Evolutionary conservation across 2,113 vertebrate genomes (phyloP).

Genomic region (Pachycephala philippinensis): DNA sequence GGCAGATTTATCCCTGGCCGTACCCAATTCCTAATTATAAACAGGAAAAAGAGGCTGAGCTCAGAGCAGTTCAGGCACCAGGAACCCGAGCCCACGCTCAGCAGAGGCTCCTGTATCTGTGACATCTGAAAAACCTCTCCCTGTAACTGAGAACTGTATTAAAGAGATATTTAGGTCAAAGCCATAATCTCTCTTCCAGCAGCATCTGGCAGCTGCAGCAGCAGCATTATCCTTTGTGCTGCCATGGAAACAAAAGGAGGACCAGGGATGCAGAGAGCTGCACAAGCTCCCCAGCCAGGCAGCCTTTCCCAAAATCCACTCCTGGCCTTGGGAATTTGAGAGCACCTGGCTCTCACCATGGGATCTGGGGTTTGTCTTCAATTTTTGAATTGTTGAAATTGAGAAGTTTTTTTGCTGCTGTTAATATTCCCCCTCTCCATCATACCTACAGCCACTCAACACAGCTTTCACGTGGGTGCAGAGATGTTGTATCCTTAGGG

Average conservation of each 20-base stretch:
- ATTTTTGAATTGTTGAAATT: not conserved
- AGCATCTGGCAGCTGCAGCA: slow-evolving; percentile 2
- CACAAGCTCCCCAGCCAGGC: not conserved
- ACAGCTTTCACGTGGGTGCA: not conserved
- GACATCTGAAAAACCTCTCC: not conserved
- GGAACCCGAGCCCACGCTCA: not conserved
- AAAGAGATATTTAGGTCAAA: slow-evolving; percentile 39
- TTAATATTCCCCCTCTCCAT: not conserved
- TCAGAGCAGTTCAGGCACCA: not conserved
- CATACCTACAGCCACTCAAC: not conserved
- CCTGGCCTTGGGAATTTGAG: not conserved
- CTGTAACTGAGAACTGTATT: not conserved
- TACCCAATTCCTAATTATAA: not conserved
- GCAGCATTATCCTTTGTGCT: not conserved
- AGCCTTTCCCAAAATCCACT: not conserved
- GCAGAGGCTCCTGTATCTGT: accelerated
- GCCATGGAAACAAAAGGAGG: slow-evolving; percentile 47
- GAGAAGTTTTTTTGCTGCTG: not conserved
- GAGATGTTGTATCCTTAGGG: not conserved
- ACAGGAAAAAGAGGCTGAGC: not conserved
- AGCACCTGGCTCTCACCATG: accelerated
- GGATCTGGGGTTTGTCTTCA: not conserved
- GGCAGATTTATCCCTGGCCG: not conserved
- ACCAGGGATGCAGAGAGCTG: not conserved
- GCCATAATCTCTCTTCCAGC: not conserved